Base-by-base conservation (phyloP, 2,797 vertebrate species). In the Tadarida brasiliensis region DNA sequence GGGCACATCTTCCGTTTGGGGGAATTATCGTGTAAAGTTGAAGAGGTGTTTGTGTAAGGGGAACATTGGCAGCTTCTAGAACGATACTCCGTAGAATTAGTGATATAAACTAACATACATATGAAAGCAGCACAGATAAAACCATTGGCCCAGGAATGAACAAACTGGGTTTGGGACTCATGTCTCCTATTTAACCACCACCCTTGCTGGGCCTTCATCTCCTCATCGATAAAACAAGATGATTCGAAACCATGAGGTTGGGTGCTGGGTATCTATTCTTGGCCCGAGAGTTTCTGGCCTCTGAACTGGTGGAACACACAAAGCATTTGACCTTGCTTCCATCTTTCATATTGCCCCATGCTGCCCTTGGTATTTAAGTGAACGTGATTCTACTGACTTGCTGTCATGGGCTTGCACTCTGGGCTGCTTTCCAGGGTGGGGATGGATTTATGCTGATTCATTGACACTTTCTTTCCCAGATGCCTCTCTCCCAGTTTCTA, bases 291-390 rank as follows among this genome's bases (percentile, higher is more conserved):
- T 94, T 91, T 87, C 88, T 91, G 95, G 30, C 63, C 4, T 0
- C 28, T 71, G 49, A 67, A 9, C 39, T 95, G 92, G 73, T 81
- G 85, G 93, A 91, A 87, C 92, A 89, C 39, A 68, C 57, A 67
- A 22, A 65, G 26, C 87, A 56, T 87, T 92, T 97, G 90, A 91
- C 94, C 92, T 97, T 86, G 94, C 49, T 61, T 57, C 51, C 39
- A 14, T 67, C 81, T 88, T 96, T 83, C 67, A 7, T 61, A 54
- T 57, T 33, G 80, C 59, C 63, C 35, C 1, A 0, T 26, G 70
- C 70, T 81, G 88, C 59, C 93, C 91, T 96, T 95, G 96, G 57
- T 93, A 61, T 97, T 97, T 91, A 81, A 96, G 86, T 59, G 86
- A 82, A 84, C 89, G 33, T 57, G 78, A 82, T 87, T 91, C 77